Evolutionary conservation across 2,113 vertebrate genomes (phyloP).

Genomic region (Pardalotus punctatus): DNA sequence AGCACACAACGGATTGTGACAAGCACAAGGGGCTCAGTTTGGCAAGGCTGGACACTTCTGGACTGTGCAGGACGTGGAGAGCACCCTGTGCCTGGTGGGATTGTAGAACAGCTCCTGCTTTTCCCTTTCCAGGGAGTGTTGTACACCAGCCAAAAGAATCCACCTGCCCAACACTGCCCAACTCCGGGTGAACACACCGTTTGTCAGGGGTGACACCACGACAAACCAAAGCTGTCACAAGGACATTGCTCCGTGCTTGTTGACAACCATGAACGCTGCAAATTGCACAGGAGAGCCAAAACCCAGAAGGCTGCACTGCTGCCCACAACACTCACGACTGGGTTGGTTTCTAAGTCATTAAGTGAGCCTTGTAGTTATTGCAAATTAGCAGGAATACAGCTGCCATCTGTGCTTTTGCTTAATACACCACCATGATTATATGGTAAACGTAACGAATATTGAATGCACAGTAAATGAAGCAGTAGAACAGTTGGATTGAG

Average conservation of each 20-base stretch:
- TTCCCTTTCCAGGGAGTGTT: neutral
- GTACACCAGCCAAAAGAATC: neutral
- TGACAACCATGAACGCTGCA: neutral
- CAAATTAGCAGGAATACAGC: neutral
- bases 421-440: accelerated
- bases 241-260: neutral
- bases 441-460: neutral
- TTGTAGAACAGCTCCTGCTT: neutral
- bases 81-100: accelerated
- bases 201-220: neutral
- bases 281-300: neutral
- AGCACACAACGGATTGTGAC: neutral
- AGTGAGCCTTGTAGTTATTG: neutral
- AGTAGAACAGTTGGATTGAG: neutral
- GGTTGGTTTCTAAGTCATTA: neutral
- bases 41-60: neutral
- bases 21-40: neutral
- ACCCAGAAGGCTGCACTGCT: neutral
- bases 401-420: neutral
- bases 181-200: neutral
- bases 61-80: accelerated
- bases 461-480: neutral
- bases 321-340: neutral
- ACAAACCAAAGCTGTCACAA: neutral
- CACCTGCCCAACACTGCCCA: accelerated